Conservation (phyloP, 2,888 invertebrate species). For the Marronus borbonicus region DNA sequence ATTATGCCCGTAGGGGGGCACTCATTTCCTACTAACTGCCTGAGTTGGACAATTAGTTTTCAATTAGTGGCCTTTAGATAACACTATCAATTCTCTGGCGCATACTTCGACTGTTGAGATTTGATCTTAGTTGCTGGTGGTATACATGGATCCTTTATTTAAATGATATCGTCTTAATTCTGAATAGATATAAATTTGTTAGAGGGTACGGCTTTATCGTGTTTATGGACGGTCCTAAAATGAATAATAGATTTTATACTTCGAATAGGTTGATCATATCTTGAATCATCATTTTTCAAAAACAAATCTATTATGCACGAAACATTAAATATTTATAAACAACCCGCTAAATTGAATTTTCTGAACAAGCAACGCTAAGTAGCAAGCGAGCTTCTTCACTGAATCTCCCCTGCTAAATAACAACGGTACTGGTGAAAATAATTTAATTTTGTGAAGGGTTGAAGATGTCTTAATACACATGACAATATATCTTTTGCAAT, state of each 20-base stretch:
- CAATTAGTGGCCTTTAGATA: conserved; percentile 69
- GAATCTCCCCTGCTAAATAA: conserved; percentile 43
- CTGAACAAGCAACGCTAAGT: conserved; percentile 3
- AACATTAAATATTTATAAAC: conserved; percentile 46
- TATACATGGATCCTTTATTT: conserved; percentile 23
- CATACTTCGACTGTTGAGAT: conserved; percentile 58
- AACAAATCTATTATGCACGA: conserved; percentile 28
- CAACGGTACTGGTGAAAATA: conserved; percentile 46
- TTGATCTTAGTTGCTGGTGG: conserved; percentile 14
- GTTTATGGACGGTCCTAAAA: neutral
- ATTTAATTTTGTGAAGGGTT: conserved; percentile 54
- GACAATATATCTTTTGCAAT: conserved; percentile 69
- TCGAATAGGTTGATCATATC: conserved; percentile 1
- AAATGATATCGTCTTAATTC: conserved; percentile 28
- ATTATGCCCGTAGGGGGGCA: conserved; percentile 65
- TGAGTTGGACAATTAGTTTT: conserved; percentile 70
- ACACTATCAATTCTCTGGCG: conserved; percentile 68
- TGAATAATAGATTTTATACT: no score
- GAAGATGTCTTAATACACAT: conserved; percentile 67
- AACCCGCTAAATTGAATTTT: conserved; percentile 40
- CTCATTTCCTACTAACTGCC: conserved; percentile 68
- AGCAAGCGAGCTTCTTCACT: neutral
- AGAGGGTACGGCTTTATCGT: neutral
- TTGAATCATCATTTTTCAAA: no score
- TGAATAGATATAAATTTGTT: conserved; percentile 3